Conservation (phyloP, 1,140 invertebrate species). For the Drosophila hydei region DNA sequence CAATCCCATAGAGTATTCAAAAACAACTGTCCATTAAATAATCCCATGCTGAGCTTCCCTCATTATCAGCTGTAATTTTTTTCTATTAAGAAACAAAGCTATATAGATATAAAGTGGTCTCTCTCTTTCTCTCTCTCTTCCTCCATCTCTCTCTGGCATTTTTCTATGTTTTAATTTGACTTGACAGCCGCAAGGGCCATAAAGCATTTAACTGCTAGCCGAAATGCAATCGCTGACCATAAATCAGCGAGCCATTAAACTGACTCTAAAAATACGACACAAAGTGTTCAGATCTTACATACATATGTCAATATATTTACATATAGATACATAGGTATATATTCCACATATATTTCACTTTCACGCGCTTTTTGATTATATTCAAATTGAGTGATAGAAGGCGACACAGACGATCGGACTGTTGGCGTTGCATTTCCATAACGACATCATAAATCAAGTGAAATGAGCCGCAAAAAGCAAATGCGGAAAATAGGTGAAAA, state of each 20-base stretch:
- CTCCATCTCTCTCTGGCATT: background rate
- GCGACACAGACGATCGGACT: constrained; percentile 35
- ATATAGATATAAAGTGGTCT: background rate
- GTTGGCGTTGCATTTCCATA: constrained; percentile 33
- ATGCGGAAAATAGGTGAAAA: background rate
- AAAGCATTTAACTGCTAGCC: constrained; percentile 54
- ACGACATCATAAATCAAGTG: constrained; percentile 54
- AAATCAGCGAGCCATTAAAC: constrained; percentile 67
- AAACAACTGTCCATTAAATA: too few relatives aligned
- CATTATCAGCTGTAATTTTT: constrained; percentile 4
- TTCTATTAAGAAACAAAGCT: constrained; percentile 6
- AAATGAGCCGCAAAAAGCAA: constrained; percentile 2
- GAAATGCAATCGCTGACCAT: constrained; percentile 61
- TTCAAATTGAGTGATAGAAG: constrained; percentile 66
- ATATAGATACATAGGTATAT: background rate
- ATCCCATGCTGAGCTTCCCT: background rate
- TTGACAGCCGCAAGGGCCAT: constrained; percentile 37
- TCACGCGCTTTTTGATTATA: constrained; percentile 49
- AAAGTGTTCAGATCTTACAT: background rate
- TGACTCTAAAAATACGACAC: constrained; percentile 59
- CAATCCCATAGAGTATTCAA: too few relatives aligned
- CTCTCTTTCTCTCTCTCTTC: background rate
- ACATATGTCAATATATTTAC: too few relatives aligned
- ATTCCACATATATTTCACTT: background rate
- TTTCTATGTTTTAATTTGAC: constrained; percentile 39